Evolutionary conservation across 2,113 vertebrate species (phyloP).

Genomic region (Fulica atra): DNA sequence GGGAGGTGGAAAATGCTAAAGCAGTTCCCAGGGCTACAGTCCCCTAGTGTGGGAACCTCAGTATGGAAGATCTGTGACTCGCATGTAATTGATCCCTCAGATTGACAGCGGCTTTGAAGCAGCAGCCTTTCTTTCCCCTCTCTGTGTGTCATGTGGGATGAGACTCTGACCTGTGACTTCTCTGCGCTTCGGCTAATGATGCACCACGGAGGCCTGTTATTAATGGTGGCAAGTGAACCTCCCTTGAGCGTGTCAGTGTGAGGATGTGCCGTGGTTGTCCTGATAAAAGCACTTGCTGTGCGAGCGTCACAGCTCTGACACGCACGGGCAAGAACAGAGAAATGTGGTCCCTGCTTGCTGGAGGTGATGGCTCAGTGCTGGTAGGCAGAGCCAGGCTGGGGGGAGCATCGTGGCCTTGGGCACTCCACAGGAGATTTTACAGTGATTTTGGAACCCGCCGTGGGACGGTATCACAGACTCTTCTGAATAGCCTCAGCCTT

Average conservation of each 20-base stretch:
- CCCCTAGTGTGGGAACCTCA: not conserved
- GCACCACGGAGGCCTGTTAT: not conserved
- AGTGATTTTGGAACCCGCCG: not conserved
- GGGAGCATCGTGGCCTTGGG: fast-evolving
- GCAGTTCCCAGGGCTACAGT: not conserved
- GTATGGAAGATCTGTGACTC: not conserved
- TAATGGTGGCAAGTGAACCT: constrained; percentile 20
- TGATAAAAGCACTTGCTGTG: not conserved
- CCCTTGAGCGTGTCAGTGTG: not conserved
- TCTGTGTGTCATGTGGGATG: not conserved
- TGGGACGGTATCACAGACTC: not conserved
- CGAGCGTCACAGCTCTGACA: not conserved
- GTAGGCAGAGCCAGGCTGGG: not conserved
- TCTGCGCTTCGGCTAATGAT: not conserved
- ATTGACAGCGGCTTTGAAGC: constrained; percentile 10
- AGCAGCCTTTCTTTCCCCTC: not conserved
- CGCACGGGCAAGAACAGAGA: not conserved
- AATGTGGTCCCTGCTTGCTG: not conserved
- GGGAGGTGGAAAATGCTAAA: constrained; percentile 1
- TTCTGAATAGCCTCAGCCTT: not conserved
- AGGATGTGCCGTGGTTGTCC: not conserved
- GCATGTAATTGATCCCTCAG: not conserved
- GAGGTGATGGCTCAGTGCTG: not conserved
- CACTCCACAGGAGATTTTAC: not conserved
- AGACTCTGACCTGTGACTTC: constrained; percentile 19